These are phyloP conservation scores for Uromys caudimaculatus DNA, from an alignment of 2,797 vertebrate genomes.

Conservation along the genomic window DNA sequence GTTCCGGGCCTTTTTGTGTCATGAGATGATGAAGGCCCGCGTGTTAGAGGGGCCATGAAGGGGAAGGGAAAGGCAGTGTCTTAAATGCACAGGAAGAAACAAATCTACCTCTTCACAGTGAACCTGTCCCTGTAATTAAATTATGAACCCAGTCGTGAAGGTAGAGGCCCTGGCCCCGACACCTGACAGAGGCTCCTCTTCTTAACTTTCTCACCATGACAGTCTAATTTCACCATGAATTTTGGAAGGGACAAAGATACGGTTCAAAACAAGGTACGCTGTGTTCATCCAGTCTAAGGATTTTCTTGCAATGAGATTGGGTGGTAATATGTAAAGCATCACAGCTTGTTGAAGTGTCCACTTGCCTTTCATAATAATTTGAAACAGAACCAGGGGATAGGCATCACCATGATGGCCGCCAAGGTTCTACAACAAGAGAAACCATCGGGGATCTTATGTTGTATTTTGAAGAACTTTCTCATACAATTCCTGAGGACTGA, in stretches of 20 bases:
- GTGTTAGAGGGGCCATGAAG: not conserved
- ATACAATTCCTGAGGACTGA: not conserved
- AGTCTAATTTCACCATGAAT: not conserved
- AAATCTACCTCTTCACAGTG: not conserved
- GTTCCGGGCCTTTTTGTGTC: not conserved
- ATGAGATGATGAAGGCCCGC: not conserved
- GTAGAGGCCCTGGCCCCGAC: no score
- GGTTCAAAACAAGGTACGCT: not conserved
- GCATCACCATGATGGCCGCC: not conserved
- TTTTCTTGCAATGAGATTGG: not conserved
- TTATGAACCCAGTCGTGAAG: not conserved
- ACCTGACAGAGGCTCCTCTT: not conserved
- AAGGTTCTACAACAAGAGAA: not conserved
- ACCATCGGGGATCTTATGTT: not conserved
- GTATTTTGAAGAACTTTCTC: not conserved
- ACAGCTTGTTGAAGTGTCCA: not conserved
- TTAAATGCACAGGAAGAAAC: not conserved
- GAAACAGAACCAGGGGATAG: not conserved
- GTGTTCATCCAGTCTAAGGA: not conserved
- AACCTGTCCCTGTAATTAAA: not conserved
- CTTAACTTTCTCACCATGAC: not conserved
- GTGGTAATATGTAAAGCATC: not conserved
- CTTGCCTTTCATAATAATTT: not conserved
- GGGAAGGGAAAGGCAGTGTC: not conserved
- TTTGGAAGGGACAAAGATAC: not conserved